Base-by-base conservation (phyloP, 1,140 invertebrate genomes). In the Diorhabda carinulata region DNA sequence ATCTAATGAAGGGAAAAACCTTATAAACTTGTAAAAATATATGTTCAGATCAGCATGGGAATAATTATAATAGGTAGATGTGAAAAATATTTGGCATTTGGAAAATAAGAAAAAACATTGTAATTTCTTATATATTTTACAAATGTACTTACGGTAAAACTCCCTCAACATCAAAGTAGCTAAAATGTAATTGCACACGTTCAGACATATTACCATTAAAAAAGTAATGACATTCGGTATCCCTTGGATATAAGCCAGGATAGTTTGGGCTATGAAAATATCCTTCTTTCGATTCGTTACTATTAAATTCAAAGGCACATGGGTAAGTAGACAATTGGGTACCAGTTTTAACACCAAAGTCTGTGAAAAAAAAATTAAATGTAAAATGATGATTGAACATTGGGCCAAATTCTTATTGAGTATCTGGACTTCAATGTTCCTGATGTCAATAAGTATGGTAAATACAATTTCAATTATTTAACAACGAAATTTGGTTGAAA, bases 221-320 rank as follows among this genome's bases (percentile, higher is more conserved):
- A 80, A 95, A 94, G 81, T 97, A 98, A 83, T 97, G 92, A 79
- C 96, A 98, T 79, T 96, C 93, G 0, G 95, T 94, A 79, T 96
- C 91, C 70, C 94, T 85, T 0, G 95, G 94, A 83, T 98, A 98
- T 43, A 89, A 88, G 5, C 96, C 96, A 0, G 95, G 96, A 78
- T 92, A 96, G 83, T 98, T 98, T 2, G 96, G 95, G 4, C 93
- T 95, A 60, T 90, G 89, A 78, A 98, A 94, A 25, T 91, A 90
- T 8, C 96, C 96, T 76, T 89, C 92, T 70, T 84, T 84, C 5
- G 87, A 86, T 73, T 89, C 88, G 67, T 87, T 91, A 81, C 94
- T 95, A 81, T 92, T 91, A 82, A 89, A 93, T 57, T 88, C 87
- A 77, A 95, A 94, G 64, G 89, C 90, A 82, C 92, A 94, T n/a